These are phyloP conservation scores for Chrysolina oricalcia DNA, from an alignment of 2,888 invertebrate genomes.

Conservation along the genomic window DNA sequence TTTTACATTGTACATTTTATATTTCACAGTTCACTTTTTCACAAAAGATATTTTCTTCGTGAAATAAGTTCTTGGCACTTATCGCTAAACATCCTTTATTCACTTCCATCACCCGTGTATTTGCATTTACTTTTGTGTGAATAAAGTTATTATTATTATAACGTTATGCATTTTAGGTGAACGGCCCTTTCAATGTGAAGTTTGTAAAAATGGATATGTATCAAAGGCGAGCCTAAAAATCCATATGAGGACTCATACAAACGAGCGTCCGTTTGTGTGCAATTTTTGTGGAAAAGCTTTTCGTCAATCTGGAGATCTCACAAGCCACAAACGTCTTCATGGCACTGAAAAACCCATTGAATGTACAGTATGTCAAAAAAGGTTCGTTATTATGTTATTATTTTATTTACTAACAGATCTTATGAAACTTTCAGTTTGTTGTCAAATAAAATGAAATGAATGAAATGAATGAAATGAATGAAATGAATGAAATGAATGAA, in stretches of 20 bases:
- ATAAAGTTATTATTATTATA: no score
- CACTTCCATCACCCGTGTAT: no score
- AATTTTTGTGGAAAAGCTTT: constrained; percentile 72
- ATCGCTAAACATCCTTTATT: no score
- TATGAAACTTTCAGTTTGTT: no score
- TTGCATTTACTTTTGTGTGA: no score
- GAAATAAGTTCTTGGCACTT: no score
- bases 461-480: no score
- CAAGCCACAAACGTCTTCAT: constrained; percentile 71
- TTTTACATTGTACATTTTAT: no score
- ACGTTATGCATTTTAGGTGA: constrained; percentile 65
- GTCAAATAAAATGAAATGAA: no score
- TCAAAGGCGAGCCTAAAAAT: constrained; percentile 72
- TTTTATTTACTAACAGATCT: not conserved
- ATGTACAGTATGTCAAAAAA: constrained; percentile 70
- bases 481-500: no score
- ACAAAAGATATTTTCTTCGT: no score
- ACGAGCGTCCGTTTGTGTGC: constrained; percentile 71
- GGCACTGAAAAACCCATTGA: constrained; percentile 72
- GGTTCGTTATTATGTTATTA: constrained; percentile 59
- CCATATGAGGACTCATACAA: constrained; percentile 72
- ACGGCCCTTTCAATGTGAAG: constrained; percentile 70
- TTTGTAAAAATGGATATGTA: constrained; percentile 71
- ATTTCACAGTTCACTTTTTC: no score
- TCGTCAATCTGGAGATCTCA: constrained; percentile 70